Percentiles rank a stretch among this genome's conserved stretches.
Evolutionary conservation across 2,113 vertebrate species (phyloP).

Genomic region (Bos taurus): DNA sequence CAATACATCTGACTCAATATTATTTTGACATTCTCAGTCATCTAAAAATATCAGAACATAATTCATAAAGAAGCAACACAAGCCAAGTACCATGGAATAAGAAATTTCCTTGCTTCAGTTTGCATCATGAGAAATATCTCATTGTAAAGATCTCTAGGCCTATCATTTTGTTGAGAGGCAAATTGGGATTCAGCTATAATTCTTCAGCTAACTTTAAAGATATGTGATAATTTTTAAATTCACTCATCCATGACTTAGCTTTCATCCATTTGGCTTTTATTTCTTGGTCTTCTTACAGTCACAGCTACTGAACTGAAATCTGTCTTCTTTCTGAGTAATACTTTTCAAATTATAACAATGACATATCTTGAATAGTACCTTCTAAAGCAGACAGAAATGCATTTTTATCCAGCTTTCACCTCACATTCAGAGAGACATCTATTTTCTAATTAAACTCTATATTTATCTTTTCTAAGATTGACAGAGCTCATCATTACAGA

Average conservation of each 20-base stretch:
- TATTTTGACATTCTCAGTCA: conserved; percentile 43
- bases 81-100: background rate
- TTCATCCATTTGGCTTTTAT: conserved; percentile 53
- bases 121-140: background rate
- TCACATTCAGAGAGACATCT: conserved; percentile 60
- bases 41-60: conserved; percentile 40
- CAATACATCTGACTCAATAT: conserved; percentile 24
- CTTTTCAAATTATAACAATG: conserved; percentile 68
- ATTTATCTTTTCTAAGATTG: conserved; percentile 64
- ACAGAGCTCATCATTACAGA: conserved; percentile 60
- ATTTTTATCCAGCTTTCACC: conserved; percentile 52
- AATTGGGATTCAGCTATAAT: conserved; percentile 31
- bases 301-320: conserved; percentile 64
- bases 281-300: conserved; percentile 57
- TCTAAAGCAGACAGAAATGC: conserved; percentile 55
- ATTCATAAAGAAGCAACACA: conserved; percentile 24
- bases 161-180: conserved; percentile 12
- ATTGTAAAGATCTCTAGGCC: background rate
- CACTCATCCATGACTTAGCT: conserved; percentile 51
- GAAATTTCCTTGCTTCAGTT: conserved; percentile 11
- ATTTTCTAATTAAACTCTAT: conserved; percentile 68
- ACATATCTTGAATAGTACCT: conserved; percentile 54
- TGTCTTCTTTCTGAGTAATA: conserved; percentile 64
- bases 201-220: conserved; percentile 58
- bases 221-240: conserved; percentile 47